Percentiles rank a stretch among this genome's conserved stretches.
These are phyloP conservation scores for Pantherophis guttatus DNA, from an alignment of 2,113 vertebrate species.

Conservation along the genomic window DNA sequence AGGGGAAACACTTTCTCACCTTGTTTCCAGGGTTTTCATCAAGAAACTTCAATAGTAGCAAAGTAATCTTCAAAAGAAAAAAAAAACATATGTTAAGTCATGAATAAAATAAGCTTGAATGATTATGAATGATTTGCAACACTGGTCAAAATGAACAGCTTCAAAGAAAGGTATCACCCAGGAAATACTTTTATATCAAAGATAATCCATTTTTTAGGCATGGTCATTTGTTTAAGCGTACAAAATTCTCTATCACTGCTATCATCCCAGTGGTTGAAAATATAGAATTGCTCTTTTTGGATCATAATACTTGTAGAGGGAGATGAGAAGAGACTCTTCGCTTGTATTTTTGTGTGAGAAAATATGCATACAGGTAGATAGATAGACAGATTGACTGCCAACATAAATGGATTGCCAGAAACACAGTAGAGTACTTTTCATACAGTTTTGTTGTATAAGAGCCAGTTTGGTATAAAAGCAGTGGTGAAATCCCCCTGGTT, in stretches of 20 bases:
- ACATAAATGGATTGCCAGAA: background rate
- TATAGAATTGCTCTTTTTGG: background rate
- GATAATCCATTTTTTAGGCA: conserved; percentile 48
- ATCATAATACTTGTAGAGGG: background rate
- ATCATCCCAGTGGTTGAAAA: background rate
- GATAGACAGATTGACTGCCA: background rate
- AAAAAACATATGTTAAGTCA: background rate
- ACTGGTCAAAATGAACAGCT: conserved; percentile 17
- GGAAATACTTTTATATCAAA: conserved; percentile 36
- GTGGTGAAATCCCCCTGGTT: too few species aligned
- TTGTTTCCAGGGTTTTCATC: background rate
- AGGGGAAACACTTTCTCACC: background rate
- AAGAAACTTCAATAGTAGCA: background rate
- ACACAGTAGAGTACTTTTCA: background rate
- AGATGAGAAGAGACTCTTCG: background rate
- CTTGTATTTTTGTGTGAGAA: background rate
- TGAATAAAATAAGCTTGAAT: background rate
- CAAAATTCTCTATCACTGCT: background rate
- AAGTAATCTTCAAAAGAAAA: conserved; percentile 22
- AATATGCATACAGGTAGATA: background rate
- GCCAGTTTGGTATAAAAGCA: background rate
- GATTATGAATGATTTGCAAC: background rate
- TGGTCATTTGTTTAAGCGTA: conserved; percentile 22
- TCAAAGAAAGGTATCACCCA: conserved; percentile 6
- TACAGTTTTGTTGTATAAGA: background rate